Base-by-base conservation (phyloP, 2,797 vertebrate species). In the Tragopan temminckii region DNA sequence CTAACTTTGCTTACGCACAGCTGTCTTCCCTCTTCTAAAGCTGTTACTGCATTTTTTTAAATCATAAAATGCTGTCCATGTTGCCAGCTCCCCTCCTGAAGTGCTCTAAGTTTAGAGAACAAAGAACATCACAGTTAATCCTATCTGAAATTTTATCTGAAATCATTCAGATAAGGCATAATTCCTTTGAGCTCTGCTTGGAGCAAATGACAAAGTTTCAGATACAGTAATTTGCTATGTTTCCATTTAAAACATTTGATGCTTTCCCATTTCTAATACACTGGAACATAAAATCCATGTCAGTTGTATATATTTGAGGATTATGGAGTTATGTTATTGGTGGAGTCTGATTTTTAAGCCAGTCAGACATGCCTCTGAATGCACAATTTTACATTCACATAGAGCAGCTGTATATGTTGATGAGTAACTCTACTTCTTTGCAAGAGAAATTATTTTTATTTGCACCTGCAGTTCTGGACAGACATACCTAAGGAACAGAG, bases 41-140 rank as follows among this genome's bases (percentile, higher is more conserved):
- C 75, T 96, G 91, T 96, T 97, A 97, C 85, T 97, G 91, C 87
- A 66, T 80, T 95, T 97, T 96, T 97, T 95, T 79, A n/a, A 31
- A 96, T 96, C 97, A 96, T 89, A 87, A 95, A 94, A 89, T 59
- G 36, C 40, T 40, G 57, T 69, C 85, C 71, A 11, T 68, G 75
- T 80, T 95, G 86, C 91, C 87, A 93, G 55, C 52, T 90, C n/a
- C 68, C 91, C 84, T 80, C 58, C 61, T 88, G 81, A 86, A 81
- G 79, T 85, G 92, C 96, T 90, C 88, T 66, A 38, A 96, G 90
- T 96, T 93, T 87, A 93, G 90, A 95, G 89, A 96, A 95, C 91
- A 97, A 93, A 96, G 94, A 96, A 93, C 70, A 95, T 77, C 57
- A 89, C 59, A 93, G 89, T 89, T 74, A 89, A 97, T 94, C 92